A percentile compares a stretch with the other conserved stretches of the same genome.
phyloP scores from a whole-genome alignment of 2,113 vertebrate species.

The Paraplagusia blochii region DNA sequence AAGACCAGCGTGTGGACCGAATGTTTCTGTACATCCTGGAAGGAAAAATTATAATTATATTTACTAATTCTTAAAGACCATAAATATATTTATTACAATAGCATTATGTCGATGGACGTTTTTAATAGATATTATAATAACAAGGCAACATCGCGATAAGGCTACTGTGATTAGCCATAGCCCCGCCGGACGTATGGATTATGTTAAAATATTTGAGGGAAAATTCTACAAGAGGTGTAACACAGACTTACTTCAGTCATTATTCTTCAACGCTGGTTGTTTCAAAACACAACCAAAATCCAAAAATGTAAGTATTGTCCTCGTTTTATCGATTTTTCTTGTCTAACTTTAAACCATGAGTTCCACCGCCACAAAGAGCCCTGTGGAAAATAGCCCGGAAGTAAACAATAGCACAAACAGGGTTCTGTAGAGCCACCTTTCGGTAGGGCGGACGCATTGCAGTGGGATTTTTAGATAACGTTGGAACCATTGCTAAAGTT shows the following conservation, averaged over 20 bases:
- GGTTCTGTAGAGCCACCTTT: conserved; percentile 3
- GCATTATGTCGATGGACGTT: neutral
- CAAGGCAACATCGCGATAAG: neutral
- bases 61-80: too few species aligned
- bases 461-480: too few species aligned
- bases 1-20: conserved; percentile 98
- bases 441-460: conserved; percentile 3
- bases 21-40: conserved; percentile 95
- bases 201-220: neutral
- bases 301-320: neutral
- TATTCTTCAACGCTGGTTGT: neutral
- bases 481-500: too few species aligned
- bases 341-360: conserved; percentile 5
- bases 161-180: conserved; percentile 39
- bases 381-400: conserved; percentile 30
- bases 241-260: conserved; percentile 63
- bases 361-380: neutral
- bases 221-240: rapidly evolving
- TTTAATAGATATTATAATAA: neutral
- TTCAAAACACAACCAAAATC: neutral
- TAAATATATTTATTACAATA: too few species aligned
- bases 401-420: conserved; percentile 1
- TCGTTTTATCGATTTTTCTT: neutral
- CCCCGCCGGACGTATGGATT: conserved; percentile 2
- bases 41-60: neutral